Percentiles rank a stretch among this genome's conserved stretches.
Conservation (phyloP, 2,113 vertebrate species). For the Peromyscus polionotus region DNA sequence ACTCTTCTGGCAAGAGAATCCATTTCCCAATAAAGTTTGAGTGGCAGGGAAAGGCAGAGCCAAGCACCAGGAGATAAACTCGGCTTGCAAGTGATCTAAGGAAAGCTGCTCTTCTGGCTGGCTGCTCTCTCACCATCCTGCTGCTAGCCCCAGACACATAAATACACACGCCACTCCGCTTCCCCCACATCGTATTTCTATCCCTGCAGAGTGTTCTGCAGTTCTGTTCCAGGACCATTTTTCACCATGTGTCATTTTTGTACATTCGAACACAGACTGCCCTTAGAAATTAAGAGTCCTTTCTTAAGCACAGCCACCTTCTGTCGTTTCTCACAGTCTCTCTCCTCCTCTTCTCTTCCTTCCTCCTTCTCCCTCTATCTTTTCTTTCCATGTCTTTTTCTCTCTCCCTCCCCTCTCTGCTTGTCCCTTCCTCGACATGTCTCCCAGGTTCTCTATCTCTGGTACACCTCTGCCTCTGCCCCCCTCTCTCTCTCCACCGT, state of each 20-base stretch:
- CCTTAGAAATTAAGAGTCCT: constrained; percentile 34
- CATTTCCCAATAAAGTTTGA: constrained; percentile 81
- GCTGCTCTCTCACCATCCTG: constrained; percentile 57
- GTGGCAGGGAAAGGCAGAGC: constrained; percentile 80
- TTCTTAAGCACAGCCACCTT: background rate
- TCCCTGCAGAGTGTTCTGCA: background rate
- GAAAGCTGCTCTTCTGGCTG: constrained; percentile 70
- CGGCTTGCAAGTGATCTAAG: constrained; percentile 62
- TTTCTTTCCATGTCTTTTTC: background rate
- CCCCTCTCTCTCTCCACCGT: background rate
- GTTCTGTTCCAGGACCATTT: background rate
- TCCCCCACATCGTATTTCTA: constrained; percentile 6
- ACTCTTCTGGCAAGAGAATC: constrained; percentile 77
- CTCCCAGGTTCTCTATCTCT: background rate
- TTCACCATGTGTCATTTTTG: constrained; percentile 13
- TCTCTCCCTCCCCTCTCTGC: background rate
- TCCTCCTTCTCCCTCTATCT: accelerated
- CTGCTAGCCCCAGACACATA: constrained; percentile 58
- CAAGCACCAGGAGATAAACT: constrained; percentile 72
- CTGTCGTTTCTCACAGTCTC: background rate
- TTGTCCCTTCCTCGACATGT: background rate
- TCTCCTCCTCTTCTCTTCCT: background rate
- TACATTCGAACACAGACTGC: constrained; percentile 40
- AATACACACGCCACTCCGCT: constrained; percentile 22
- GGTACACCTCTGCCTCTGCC: background rate